These are phyloP conservation scores for Falco berigora DNA, from an alignment of 2,797 vertebrate species.

Conservation along the genomic window DNA sequence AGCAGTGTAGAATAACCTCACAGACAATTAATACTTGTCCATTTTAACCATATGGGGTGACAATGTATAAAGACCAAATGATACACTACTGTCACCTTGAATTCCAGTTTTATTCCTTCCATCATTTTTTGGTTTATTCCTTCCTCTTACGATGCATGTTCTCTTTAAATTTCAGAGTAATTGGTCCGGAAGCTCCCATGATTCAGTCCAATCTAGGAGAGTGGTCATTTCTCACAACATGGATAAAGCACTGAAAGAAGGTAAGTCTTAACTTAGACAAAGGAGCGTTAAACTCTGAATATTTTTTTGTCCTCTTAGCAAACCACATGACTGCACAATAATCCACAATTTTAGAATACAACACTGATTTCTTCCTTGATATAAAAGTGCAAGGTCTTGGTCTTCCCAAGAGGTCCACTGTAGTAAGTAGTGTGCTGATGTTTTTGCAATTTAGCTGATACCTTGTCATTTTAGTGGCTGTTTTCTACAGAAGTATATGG, in stretches of 20 bases:
- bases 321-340: not conserved
- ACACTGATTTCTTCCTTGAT: not conserved
- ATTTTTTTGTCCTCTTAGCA: not conserved
- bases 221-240: conserved; percentile 94
- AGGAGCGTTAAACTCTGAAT: not conserved
- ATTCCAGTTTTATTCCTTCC: not conserved
- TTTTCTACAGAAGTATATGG: not conserved
- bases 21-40: not conserved
- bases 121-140: not conserved
- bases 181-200: conserved; percentile 76
- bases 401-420: not conserved
- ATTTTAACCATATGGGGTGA: not conserved
- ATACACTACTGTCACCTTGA: not conserved
- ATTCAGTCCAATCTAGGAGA: conserved; percentile 81
- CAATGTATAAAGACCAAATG: not conserved
- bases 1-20: not conserved
- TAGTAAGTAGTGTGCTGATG: not conserved
- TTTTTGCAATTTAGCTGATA: not conserved
- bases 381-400: not conserved
- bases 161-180: conserved; percentile 73
- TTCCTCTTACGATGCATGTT: not conserved
- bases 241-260: conserved; percentile 96
- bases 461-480: not conserved
- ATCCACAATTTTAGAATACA: not conserved
- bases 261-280: conserved; percentile 68